Conservation (phyloP, 2,888 invertebrate genomes). For the Chrysopilus asiliformis region DNA sequence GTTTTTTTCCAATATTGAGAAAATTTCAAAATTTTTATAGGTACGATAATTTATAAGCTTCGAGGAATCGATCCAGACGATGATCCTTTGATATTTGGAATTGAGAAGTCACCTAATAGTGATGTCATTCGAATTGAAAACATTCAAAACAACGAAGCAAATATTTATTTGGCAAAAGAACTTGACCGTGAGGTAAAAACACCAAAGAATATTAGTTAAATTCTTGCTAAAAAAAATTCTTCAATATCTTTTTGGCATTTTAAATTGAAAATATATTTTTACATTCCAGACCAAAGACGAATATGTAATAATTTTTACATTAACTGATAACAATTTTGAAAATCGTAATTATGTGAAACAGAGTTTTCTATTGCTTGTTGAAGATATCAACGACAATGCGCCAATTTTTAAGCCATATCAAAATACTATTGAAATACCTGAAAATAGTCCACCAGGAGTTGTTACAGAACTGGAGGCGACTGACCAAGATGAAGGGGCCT, state of each 20-base stretch:
- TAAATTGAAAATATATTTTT: slow-evolving; percentile 9
- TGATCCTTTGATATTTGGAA: slow-evolving; percentile 68
- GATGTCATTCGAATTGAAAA: slow-evolving; percentile 76
- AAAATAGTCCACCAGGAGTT: slow-evolving; percentile 62
- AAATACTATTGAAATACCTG: slow-evolving; percentile 64
- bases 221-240: slow-evolving; percentile 1
- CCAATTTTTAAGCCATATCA: slow-evolving; percentile 79
- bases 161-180: slow-evolving; percentile 75
- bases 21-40: slow-evolving; percentile 34
- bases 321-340: slow-evolving; percentile 77
- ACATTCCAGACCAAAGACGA: slow-evolving; percentile 62
- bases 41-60: slow-evolving; percentile 68
- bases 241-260: background rate
- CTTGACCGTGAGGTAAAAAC: slow-evolving; percentile 72
- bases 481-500: slow-evolving; percentile 82
- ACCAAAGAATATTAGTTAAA: slow-evolving; percentile 3
- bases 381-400: slow-evolving; percentile 85
- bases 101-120: slow-evolving; percentile 64
- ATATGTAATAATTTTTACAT: slow-evolving; percentile 73
- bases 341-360: slow-evolving; percentile 82
- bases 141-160: slow-evolving; percentile 67
- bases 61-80: slow-evolving; percentile 76
- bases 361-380: slow-evolving; percentile 73
- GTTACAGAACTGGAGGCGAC: slow-evolving; percentile 73
- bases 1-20: too few relatives aligned